A percentile compares a stretch with the other conserved stretches of the same genome.
Evolutionary conservation across 2,888 invertebrate genomes (phyloP).

Genomic region (Drosophila bunnanda): DNA sequence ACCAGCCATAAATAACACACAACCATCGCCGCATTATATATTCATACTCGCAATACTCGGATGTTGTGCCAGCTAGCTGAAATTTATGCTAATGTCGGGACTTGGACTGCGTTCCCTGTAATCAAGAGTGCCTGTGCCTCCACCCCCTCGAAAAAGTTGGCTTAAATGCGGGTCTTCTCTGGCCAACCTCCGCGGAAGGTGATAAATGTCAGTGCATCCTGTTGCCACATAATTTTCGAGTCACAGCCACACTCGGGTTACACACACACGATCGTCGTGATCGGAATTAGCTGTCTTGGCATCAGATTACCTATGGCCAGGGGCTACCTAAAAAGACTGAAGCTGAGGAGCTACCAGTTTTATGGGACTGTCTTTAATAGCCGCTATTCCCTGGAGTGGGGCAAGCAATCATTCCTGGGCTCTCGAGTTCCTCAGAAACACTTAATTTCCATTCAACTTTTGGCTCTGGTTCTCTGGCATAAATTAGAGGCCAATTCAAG

Average conservation of each 20-base stretch:
- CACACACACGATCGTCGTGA: constrained; percentile 1
- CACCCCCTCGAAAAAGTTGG: constrained; percentile 30
- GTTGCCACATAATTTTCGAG: constrained; percentile 72
- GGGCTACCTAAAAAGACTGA: background rate
- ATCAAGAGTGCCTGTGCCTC: constrained; percentile 31
- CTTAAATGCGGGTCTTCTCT: constrained; percentile 32
- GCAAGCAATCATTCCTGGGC: background rate
- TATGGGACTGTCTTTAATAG: background rate
- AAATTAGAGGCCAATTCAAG: background rate
- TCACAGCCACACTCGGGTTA: background rate
- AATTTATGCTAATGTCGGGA: constrained; percentile 71
- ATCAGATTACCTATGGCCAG: background rate
- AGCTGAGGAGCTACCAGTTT: constrained; percentile 2
- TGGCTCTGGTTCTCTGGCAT: background rate
- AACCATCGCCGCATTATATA: constrained; percentile 63
- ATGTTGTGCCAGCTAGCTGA: constrained; percentile 61
- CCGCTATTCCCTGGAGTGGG: no score
- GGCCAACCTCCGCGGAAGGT: constrained; percentile 43
- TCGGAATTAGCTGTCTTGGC: constrained; percentile 3
- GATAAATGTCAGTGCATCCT: constrained; percentile 79
- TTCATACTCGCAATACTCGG: constrained; percentile 72
- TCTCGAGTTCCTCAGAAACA: background rate
- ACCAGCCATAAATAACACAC: constrained; percentile 63
- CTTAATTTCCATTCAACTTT: constrained; percentile 2
- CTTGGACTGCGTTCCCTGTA: constrained; percentile 17